These are phyloP conservation scores for Chloroclystis v-ata DNA, from an alignment of 2,888 invertebrate genomes.

Conservation along the genomic window DNA sequence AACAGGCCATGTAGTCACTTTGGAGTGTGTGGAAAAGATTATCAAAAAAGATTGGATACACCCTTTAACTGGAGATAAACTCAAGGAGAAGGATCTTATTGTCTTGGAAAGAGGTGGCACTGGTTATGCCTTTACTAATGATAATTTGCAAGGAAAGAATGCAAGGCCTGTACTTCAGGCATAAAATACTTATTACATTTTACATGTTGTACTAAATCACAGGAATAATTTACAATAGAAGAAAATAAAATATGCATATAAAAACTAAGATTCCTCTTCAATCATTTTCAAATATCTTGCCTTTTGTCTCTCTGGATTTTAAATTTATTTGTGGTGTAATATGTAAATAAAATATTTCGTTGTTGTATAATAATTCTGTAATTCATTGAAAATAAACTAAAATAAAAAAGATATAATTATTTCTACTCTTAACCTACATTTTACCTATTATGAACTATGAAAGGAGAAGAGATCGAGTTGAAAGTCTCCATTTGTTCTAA, in stretches of 20 bases:
- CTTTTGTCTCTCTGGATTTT: neutral
- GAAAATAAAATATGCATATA: no score
- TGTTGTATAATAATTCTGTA: conserved; percentile 32
- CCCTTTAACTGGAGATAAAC: conserved; percentile 90
- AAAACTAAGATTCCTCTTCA: no score
- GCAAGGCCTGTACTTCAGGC: conserved; percentile 90
- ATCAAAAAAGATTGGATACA: conserved; percentile 98
- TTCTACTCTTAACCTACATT: conserved; percentile 26
- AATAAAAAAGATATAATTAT: conserved; percentile 27
- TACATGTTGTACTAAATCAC: neutral
- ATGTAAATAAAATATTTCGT: conserved; percentile 19
- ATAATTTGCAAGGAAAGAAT: conserved; percentile 88
- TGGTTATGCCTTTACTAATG: conserved; percentile 93
- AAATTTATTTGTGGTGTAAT: neutral
- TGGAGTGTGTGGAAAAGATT: conserved; percentile 97
- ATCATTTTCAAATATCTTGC: no score
- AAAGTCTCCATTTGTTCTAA: conserved; percentile 65
- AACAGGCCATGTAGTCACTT: conserved; percentile 96
- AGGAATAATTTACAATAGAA: no score
- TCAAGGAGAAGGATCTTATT: conserved; percentile 95
- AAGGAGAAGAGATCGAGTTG: conserved; percentile 68
- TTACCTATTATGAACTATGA: conserved; percentile 47
- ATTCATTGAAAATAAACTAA: conserved; percentile 36
- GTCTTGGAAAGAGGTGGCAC: conserved; percentile 96
- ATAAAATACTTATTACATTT: no score